Evolutionary conservation across 1,140 invertebrate genomes (phyloP).

Genomic region (Megalopta genalis): DNA sequence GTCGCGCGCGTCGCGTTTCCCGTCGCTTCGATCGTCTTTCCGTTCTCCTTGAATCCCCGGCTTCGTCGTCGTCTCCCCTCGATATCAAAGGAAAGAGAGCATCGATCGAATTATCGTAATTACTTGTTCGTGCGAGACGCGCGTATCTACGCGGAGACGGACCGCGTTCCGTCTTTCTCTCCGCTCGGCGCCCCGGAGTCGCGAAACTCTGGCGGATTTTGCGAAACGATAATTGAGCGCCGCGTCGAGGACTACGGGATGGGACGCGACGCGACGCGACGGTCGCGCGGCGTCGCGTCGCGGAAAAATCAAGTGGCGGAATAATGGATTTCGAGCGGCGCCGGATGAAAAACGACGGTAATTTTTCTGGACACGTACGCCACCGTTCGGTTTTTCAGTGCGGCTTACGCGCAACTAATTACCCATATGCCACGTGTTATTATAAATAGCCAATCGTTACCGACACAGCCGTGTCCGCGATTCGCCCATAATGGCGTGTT

Average conservation of each 20-base stretch:
- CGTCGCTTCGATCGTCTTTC: slow-evolving; percentile 11
- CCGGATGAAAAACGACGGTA: slow-evolving; percentile 60
- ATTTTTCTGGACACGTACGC: slow-evolving; percentile 59
- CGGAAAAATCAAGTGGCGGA: slow-evolving; percentile 40
- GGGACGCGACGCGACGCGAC: not conserved
- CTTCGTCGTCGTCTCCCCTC: not conserved
- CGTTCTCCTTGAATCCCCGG: slow-evolving; percentile 6
- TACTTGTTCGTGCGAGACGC: slow-evolving; percentile 44
- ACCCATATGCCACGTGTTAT: slow-evolving; percentile 79
- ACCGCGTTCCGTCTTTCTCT: not conserved
- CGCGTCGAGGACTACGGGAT: too few relatives aligned
- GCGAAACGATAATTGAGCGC: slow-evolving; percentile 33
- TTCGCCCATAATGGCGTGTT: slow-evolving; percentile 78
- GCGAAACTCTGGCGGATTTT: slow-evolving; percentile 26
- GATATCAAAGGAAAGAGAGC: slow-evolving; percentile 27
- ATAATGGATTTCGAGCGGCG: slow-evolving; percentile 50
- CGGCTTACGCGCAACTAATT: slow-evolving; percentile 77
- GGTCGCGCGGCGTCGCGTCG: not conserved
- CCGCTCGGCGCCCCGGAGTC: not conserved
- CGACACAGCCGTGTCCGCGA: slow-evolving; percentile 75
- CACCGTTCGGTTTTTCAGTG: slow-evolving; percentile 64
- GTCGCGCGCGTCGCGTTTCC: slow-evolving; percentile 14
- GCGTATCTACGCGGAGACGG: not conserved
- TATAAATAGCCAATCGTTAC: slow-evolving; percentile 81
- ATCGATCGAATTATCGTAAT: slow-evolving; percentile 49